phyloP scores from a whole-genome alignment of 92 coral and sea anemone species.

The Isaurus tuberculatus region DNA sequence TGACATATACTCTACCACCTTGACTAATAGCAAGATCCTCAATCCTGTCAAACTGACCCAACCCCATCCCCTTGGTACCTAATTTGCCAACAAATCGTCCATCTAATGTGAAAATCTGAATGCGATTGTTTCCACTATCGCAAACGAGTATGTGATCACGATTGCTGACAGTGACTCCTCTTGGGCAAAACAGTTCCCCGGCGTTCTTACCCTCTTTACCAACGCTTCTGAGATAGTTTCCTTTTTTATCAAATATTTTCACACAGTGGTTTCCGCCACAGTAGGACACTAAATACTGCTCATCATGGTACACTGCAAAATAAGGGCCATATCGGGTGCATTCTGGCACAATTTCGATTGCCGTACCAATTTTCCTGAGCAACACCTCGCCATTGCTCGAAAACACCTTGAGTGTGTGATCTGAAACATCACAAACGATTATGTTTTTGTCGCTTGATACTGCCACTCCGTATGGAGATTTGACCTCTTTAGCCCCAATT shows the following conservation, averaged over 20 bases:
- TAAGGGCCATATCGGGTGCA: conserved; percentile 38
- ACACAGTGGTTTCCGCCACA: conserved; percentile 45
- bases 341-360: conserved; percentile 24
- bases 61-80: conserved; percentile 46
- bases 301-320: conserved; percentile 29
- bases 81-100: conserved; percentile 61
- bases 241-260: conserved; percentile 35
- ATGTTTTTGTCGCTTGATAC: conserved; percentile 29
- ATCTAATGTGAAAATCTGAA: conserved; percentile 56
- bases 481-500: conserved; percentile 32
- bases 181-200: conserved; percentile 33
- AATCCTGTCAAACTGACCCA: conserved; percentile 37
- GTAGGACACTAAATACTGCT: conserved; percentile 37
- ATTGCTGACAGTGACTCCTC: conserved; percentile 35
- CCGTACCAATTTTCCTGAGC: conserved; percentile 16
- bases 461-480: conserved; percentile 25
- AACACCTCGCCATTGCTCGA: conserved; percentile 19
- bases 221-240: conserved; percentile 17
- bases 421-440: conserved; percentile 33
- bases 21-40: conserved; percentile 36
- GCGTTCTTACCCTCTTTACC: conserved; percentile 35
- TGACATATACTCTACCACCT: conserved; percentile 25
- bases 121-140: conserved; percentile 38
- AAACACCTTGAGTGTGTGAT: conserved; percentile 32
- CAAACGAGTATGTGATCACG: conserved; percentile 51